phyloP scores from a whole-genome alignment of 2,113 vertebrate species.

The Gymnogyps californianus region DNA sequence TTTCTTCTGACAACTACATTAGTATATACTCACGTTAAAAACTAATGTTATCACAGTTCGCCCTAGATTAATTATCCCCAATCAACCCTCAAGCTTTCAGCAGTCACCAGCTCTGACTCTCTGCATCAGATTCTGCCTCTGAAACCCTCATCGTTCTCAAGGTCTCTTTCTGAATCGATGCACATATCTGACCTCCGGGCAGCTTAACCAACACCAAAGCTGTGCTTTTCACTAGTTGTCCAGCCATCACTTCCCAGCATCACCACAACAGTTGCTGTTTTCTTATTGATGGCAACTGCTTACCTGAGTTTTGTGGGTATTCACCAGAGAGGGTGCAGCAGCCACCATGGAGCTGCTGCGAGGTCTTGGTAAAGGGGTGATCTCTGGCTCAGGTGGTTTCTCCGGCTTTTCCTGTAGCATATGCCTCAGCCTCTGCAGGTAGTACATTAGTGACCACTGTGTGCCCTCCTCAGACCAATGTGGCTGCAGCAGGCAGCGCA shows the following conservation, averaged over 20 bases:
- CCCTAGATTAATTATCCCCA: background rate
- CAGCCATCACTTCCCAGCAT: background rate
- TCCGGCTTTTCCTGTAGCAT: constrained; percentile 96
- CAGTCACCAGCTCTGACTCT: background rate
- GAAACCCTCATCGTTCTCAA: fast-evolving
- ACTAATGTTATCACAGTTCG: background rate
- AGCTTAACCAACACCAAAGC: background rate
- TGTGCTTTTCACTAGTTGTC: background rate
- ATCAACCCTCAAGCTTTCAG: background rate
- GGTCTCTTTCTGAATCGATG: background rate
- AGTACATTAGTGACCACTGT: constrained; percentile 96
- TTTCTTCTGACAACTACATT: background rate
- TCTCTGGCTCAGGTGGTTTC: constrained; percentile 80
- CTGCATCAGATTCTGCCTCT: background rate
- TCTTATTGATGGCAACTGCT: background rate
- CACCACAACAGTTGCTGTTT: background rate
- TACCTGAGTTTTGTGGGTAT: constrained; percentile 98
- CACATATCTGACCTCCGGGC: fast-evolving
- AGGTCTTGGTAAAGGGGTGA: constrained; percentile 84
- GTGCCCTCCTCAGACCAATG: constrained; percentile 98
- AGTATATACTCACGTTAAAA: background rate
- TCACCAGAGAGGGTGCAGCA: constrained; percentile 91
- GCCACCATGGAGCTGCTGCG: constrained; percentile 99
- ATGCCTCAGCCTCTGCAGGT: constrained; percentile 90
- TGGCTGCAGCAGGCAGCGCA: constrained; percentile 94